These are phyloP conservation scores for Glaucopsyche alexis DNA, from an alignment of 2,888 invertebrate genomes.

Conservation along the genomic window DNA sequence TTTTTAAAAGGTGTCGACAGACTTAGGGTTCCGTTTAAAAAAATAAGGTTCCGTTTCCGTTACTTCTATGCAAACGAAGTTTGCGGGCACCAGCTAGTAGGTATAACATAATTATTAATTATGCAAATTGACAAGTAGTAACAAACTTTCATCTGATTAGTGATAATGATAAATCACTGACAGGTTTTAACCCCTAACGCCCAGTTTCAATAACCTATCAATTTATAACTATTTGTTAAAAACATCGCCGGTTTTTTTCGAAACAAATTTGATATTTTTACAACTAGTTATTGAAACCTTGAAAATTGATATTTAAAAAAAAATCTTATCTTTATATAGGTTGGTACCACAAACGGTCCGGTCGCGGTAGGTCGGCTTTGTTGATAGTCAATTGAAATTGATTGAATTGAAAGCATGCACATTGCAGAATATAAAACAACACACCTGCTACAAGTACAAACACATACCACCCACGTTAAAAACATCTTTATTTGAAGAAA, in stretches of 20 bases:
- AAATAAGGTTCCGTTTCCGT: too few species aligned
- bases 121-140: background rate
- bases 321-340: background rate
- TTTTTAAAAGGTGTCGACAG: too few species aligned
- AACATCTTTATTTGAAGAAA: background rate
- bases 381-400: background rate
- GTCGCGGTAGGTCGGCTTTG: background rate
- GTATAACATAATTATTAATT: too few species aligned
- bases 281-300: too few species aligned
- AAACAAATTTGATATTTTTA: too few species aligned
- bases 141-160: background rate
- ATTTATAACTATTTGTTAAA: too few species aligned
- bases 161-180: background rate
- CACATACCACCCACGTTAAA: background rate
- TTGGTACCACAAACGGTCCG: background rate
- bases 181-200: background rate
- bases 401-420: background rate
- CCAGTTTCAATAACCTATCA: too few species aligned
- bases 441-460: constrained; percentile 4
- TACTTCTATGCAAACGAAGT: too few species aligned
- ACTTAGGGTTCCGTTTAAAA: too few species aligned
- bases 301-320: too few species aligned
- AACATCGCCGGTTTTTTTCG: too few species aligned
- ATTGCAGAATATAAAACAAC: background rate
- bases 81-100: too few species aligned